These are phyloP conservation scores for Caradrina kadenii DNA, from an alignment of 2,888 invertebrate genomes.

Conservation along the genomic window DNA sequence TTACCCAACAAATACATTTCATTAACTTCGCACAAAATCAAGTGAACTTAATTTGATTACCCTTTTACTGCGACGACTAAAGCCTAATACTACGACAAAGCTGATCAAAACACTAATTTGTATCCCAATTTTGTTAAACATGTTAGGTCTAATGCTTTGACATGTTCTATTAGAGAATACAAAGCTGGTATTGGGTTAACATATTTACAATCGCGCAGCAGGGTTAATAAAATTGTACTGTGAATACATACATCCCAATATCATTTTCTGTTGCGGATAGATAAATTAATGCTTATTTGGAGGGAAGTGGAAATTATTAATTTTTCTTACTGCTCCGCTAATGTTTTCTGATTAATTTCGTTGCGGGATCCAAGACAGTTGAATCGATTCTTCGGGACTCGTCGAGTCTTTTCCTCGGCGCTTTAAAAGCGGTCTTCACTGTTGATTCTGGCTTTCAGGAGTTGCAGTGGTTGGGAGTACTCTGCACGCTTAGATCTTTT, in stretches of 20 bases:
- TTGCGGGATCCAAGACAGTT: too few species aligned
- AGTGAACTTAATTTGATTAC: constrained; percentile 23
- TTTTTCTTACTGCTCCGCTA: too few species aligned
- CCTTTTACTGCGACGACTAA: constrained; percentile 26
- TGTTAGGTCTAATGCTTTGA: constrained; percentile 1
- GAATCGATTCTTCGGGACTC: too few species aligned
- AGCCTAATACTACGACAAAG: constrained; percentile 31
- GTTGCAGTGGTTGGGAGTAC: too few species aligned
- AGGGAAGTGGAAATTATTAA: too few species aligned
- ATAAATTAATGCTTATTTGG: too few species aligned
- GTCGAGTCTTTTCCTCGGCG: too few species aligned
- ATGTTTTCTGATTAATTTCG: too few species aligned
- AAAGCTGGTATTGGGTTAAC: not conserved
- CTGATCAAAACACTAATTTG: constrained; percentile 39
- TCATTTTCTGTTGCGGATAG: too few species aligned
- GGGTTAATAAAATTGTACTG: not conserved
- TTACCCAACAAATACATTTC: not conserved
- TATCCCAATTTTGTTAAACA: constrained; percentile 11
- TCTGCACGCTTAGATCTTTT: too few species aligned
- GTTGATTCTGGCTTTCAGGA: too few species aligned
- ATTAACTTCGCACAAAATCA: constrained; percentile 32
- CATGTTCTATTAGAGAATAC: constrained; percentile 10
- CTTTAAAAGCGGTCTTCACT: too few species aligned
- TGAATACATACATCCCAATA: not conserved
- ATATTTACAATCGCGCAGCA: not conserved